Base-by-base conservation (phyloP, 2,113 vertebrate genomes). In the Misgurnus anguillicaudatus region DNA sequence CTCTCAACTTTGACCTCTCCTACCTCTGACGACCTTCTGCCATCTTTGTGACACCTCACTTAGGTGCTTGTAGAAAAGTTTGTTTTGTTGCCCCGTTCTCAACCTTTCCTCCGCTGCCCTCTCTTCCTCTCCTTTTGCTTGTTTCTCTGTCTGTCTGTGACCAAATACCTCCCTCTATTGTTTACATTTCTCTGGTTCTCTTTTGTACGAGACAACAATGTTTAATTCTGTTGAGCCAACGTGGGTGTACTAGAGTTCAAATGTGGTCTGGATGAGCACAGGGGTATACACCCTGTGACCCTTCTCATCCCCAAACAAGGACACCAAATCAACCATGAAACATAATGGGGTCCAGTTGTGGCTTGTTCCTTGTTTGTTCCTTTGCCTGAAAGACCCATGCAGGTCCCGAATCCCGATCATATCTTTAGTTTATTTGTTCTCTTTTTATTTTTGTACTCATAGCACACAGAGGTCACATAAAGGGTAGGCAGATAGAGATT, bases 331-430 rank as follows among this genome's bases (percentile, higher is more conserved):
- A 85, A 82, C 82, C 78, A 47, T 83, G 76, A 81, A 51, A 58
- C 21, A 53, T 81, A 84, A 84, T 83, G 51, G 24, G 39, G 69
- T 82, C 85, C 81, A 86, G 85, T 86, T 86, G 79, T 77, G 75
- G 77, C 77, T 78, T 82, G 81, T 77, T 69, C n/a, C 76, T 72
- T 84, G 83, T 84, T 84, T 83, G 80, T 80, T 82, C 83, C 77
- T 78, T 75, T 48, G 53, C 8, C 47, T 65, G 75, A 85, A 83
- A 80, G 80, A 78, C 70, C 68, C 69, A 61, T 75, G 75, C 71
- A 75, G 51, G 80, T 82, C 75, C 57, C 60, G 51, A 45, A 80
- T n/a, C n/a, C n/a, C 66, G 60, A 66, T 75, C 11, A 69, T 53
- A 60, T 83, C 57, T 71, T 24, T 41, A 57, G 45, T 60, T 75